These are phyloP conservation scores for Macquaria australasica DNA, from an alignment of 2,113 vertebrate species.

Conservation along the genomic window DNA sequence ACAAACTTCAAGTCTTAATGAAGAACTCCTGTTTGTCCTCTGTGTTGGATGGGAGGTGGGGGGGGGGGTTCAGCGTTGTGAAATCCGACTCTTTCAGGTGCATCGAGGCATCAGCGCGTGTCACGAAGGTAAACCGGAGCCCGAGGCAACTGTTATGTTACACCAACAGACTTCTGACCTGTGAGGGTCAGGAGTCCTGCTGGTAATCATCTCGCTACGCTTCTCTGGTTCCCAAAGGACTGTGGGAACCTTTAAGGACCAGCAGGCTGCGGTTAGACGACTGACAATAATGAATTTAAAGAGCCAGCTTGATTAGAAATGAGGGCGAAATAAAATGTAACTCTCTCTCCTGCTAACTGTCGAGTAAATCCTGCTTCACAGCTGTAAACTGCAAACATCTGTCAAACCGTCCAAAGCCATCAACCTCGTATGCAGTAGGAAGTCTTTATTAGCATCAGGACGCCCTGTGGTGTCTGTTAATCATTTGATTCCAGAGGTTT, in stretches of 20 bases:
- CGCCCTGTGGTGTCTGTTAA: not conserved
- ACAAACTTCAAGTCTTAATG: not conserved
- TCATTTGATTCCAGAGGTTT: not conserved
- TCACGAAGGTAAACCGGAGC: not conserved
- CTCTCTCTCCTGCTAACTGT: not conserved
- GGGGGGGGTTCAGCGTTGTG: not conserved
- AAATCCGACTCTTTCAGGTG: not conserved
- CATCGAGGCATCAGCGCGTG: not conserved
- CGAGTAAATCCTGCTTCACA: not conserved
- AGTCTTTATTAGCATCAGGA: not conserved
- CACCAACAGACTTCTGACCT: conserved; percentile 49
- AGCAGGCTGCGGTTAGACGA: not conserved
- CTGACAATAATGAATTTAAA: not conserved
- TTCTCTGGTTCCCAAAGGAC: not conserved
- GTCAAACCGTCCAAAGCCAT: not conserved
- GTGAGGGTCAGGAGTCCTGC: not conserved
- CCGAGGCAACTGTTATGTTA: conserved; percentile 1
- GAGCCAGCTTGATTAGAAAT: not conserved
- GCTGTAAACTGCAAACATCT: conserved; percentile 9
- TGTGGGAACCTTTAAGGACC: not conserved
- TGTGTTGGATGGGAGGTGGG: no score
- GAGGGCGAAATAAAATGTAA: not conserved
- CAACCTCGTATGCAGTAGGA: not conserved
- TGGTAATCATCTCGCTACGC: not conserved
- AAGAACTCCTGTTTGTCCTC: not conserved